Conservation (phyloP, 1,140 invertebrate genomes). For the Brachionus plicatilis region DNA sequence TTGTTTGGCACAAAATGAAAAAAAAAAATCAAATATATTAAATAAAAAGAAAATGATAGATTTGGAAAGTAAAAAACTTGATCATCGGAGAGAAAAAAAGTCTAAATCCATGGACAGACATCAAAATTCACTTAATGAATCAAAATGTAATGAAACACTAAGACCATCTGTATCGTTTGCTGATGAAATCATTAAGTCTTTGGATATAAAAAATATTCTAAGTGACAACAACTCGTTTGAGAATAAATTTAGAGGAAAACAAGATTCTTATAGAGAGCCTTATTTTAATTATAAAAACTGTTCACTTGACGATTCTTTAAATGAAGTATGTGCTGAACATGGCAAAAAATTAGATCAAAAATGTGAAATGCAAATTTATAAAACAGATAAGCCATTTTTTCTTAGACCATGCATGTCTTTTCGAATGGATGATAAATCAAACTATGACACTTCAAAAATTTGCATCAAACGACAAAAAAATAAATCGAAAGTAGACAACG, state of each 20-base stretch:
- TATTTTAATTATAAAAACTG: not conserved
- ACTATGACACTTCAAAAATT: not conserved
- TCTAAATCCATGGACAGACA: not conserved
- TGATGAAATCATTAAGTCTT: not conserved
- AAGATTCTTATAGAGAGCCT: not conserved
- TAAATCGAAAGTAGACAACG: not conserved
- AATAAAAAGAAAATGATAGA: not conserved
- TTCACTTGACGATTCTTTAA: not conserved
- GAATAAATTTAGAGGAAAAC: not conserved
- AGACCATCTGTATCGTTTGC: not conserved
- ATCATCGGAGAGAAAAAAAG: not conserved
- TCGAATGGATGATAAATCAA: not conserved
- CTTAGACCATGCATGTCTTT: not conserved
- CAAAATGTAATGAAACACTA: not conserved
- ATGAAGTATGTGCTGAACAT: not conserved
- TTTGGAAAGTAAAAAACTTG: not conserved
- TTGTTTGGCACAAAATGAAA: not conserved
- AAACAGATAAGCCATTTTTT: conserved; percentile 24
- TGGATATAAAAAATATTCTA: not conserved
- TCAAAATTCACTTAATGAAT: not conserved
- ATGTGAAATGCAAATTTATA: conserved; percentile 19
- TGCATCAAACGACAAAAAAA: not conserved
- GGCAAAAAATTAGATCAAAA: not conserved
- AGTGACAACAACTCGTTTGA: not conserved
- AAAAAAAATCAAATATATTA: not conserved